phyloP scores from a whole-genome alignment of 2,113 vertebrate species.

The Alces alces region DNA sequence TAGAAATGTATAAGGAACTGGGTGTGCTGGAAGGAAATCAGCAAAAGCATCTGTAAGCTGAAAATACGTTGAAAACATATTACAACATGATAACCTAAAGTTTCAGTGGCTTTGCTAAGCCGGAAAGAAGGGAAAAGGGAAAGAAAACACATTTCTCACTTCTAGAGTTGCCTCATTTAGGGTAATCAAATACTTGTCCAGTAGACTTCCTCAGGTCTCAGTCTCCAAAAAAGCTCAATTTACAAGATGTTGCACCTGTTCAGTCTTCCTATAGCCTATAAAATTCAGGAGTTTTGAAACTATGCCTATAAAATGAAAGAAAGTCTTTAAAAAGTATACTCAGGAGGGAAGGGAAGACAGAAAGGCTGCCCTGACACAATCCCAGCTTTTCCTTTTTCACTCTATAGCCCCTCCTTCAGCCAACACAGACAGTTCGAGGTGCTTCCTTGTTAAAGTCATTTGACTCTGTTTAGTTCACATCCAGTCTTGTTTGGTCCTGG shows the following conservation, averaged over 20 bases:
- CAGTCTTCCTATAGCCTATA: not conserved
- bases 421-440: not conserved
- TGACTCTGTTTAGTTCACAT: not conserved
- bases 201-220: not conserved
- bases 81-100: not conserved
- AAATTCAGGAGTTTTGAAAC: not conserved
- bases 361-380: not conserved
- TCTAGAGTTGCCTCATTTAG: conserved; percentile 40
- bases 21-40: conserved; percentile 26
- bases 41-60: conserved; percentile 23
- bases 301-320: not conserved
- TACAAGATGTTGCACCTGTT: not conserved
- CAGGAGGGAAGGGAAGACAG: not conserved
- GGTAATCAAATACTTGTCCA: not conserved
- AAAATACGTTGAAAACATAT: conserved; percentile 44
- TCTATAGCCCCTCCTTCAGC: not conserved
- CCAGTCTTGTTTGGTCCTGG: not conserved
- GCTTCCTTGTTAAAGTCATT: not conserved
- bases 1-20: not conserved
- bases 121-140: not conserved
- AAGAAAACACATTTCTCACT: conserved; percentile 43
- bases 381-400: not conserved
- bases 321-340: not conserved
- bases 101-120: conserved; percentile 44
- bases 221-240: not conserved